Conservation (phyloP, 2,888 invertebrate genomes). For the Trichopoda pennipes region DNA sequence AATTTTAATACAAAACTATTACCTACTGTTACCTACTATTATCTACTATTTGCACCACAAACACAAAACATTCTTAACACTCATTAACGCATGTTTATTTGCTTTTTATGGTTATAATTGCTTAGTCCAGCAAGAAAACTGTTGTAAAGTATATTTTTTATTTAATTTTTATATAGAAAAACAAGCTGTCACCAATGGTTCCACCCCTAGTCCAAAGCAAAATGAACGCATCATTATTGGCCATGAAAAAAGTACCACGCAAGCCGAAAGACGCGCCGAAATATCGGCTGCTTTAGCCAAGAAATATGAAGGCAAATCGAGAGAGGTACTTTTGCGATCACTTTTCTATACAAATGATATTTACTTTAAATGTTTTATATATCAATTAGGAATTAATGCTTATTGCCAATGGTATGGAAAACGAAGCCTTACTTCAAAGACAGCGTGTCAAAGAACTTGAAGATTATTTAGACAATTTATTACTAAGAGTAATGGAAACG, state of each 20-base stretch:
- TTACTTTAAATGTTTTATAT: neutral
- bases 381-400: constrained; percentile 90
- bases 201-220: constrained; percentile 81
- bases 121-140: neutral
- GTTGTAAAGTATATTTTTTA: neutral
- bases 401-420: constrained; percentile 90
- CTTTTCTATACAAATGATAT: neutral
- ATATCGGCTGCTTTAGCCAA: constrained; percentile 88
- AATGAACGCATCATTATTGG: constrained; percentile 92
- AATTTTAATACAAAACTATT: constrained; percentile 23
- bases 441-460: constrained; percentile 95
- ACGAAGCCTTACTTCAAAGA: constrained; percentile 90
- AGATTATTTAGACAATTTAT: constrained; percentile 95
- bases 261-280: constrained; percentile 81
- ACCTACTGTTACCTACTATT: no score
- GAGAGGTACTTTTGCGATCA: constrained; percentile 83
- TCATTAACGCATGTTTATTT: constrained; percentile 67
- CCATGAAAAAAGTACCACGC: constrained; percentile 84
- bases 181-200: constrained; percentile 48
- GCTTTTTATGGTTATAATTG: constrained; percentile 18
- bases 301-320: constrained; percentile 90
- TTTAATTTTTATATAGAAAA: constrained; percentile 45
- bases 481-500: constrained; percentile 96
- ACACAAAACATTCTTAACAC: constrained; percentile 70
- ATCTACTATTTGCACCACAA: constrained; percentile 56